phyloP scores from a whole-genome alignment of 2,113 vertebrate species.

The Lathamus discolor region DNA sequence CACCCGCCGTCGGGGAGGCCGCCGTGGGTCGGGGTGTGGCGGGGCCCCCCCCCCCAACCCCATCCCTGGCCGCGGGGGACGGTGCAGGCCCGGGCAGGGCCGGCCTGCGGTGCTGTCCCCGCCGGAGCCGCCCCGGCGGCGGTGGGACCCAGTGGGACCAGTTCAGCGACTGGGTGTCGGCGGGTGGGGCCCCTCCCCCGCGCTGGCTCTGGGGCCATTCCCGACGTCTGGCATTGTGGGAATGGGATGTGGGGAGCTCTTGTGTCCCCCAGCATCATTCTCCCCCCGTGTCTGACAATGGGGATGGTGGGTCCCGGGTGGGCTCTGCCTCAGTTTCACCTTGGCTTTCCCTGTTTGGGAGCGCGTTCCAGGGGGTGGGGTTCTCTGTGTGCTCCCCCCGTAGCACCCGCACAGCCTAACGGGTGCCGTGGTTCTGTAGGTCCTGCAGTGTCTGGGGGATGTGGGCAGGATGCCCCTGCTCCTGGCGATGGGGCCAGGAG shows the following conservation, averaged over 20 bases:
- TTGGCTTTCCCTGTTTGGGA: neutral
- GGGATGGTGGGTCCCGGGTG: rapidly evolving
- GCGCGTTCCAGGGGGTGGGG: too few species aligned
- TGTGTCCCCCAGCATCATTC: neutral
- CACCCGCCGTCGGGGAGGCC: neutral
- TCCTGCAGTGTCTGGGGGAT: neutral
- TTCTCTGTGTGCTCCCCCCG: rapidly evolving
- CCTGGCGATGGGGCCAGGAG: neutral
- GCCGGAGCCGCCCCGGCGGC: constrained; percentile 47
- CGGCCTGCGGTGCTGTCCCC: constrained; percentile 44
- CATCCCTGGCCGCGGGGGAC: constrained; percentile 1
- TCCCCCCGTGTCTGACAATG: neutral
- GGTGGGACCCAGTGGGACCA: constrained; percentile 60
- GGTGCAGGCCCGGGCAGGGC: constrained; percentile 51
- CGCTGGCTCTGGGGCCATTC: constrained; percentile 33
- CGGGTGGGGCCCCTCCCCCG: constrained; percentile 53
- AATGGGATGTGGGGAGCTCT: neutral
- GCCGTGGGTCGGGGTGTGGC: neutral
- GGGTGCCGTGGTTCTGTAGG: neutral
- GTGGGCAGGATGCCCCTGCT: rapidly evolving
- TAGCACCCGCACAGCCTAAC: too few species aligned
- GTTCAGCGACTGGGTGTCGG: constrained; percentile 56
- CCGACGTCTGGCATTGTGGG: neutral
- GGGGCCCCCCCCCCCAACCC: neutral
- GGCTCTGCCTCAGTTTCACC: neutral